Evolutionary conservation across 2,113 vertebrate species (phyloP).

Genomic region (Scatophagus argus): DNA sequence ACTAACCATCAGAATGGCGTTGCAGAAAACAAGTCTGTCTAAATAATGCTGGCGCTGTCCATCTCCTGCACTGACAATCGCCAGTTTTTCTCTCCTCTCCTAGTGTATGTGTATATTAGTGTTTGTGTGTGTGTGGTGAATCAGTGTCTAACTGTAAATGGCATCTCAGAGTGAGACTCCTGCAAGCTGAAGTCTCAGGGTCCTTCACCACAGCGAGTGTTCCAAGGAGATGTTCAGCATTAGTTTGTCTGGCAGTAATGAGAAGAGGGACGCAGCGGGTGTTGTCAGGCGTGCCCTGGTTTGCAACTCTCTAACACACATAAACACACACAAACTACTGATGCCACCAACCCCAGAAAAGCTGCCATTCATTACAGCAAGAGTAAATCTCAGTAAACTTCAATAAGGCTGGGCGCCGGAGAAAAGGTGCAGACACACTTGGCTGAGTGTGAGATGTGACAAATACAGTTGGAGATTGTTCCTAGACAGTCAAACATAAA

Average conservation of each 20-base stretch:
- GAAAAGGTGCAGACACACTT: conserved; percentile 38
- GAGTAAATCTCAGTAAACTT: conserved; percentile 54
- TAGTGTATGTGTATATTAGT: not conserved
- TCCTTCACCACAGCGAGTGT: conserved; percentile 22
- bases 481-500: conserved; percentile 7
- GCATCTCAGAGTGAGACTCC: conserved; percentile 30
- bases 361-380: conserved; percentile 47
- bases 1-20: not conserved
- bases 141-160: conserved; percentile 25
- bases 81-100: not conserved
- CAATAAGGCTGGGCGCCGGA: conserved; percentile 36
- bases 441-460: conserved; percentile 20
- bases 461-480: conserved; percentile 13
- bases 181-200: conserved; percentile 27
- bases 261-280: conserved; percentile 43
- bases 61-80: not conserved
- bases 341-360: conserved; percentile 8
- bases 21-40: too few species aligned
- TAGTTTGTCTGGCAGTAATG: conserved; percentile 65
- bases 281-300: conserved; percentile 45
- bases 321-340: not conserved
- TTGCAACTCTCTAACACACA: conserved; percentile 7
- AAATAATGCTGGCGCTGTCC: not conserved
- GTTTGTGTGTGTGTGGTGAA: not conserved
- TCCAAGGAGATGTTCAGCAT: conserved; percentile 33